These are phyloP conservation scores for Leptobrachium leishanense DNA, from an alignment of 2,113 vertebrate species.

Conservation along the genomic window DNA sequence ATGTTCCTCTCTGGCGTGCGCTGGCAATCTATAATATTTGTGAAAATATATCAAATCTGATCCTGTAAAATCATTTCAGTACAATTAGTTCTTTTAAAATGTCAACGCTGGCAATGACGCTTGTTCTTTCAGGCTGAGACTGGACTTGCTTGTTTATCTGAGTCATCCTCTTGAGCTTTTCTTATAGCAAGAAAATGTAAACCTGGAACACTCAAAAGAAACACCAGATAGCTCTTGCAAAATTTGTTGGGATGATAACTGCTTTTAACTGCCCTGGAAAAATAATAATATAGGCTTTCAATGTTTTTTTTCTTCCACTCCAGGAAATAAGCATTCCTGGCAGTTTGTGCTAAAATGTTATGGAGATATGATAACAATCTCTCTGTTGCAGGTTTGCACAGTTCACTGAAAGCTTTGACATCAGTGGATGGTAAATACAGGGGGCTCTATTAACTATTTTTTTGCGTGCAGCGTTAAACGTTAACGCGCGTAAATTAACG, in stretches of 20 bases:
- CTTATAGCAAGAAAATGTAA: constrained; percentile 27
- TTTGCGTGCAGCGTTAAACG: too few relatives aligned
- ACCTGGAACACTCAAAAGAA: not conserved
- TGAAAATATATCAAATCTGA: too few relatives aligned
- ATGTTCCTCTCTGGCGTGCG: too few relatives aligned
- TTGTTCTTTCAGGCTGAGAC: not conserved
- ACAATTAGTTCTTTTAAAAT: not conserved
- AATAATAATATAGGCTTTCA: not conserved
- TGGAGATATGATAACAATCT: not conserved
- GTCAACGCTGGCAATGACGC: not conserved
- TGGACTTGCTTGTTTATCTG: constrained; percentile 3
- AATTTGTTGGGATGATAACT: constrained; percentile 3
- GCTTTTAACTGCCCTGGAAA: constrained; percentile 5
- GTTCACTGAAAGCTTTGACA: not conserved
- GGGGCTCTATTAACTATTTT: too few relatives aligned
- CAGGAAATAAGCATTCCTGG: not conserved
- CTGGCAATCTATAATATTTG: too few relatives aligned
- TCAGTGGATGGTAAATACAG: not conserved
- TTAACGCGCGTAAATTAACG: too few relatives aligned
- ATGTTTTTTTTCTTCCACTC: not conserved
- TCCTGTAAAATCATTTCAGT: too few relatives aligned
- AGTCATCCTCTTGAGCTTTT: not conserved
- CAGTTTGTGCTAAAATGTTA: not conserved
- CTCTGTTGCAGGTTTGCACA: too few relatives aligned
- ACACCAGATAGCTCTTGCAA: constrained; percentile 11